Conservation (phyloP, 2,797 vertebrate genomes). For the Crossoptilon crossoptilon region DNA sequence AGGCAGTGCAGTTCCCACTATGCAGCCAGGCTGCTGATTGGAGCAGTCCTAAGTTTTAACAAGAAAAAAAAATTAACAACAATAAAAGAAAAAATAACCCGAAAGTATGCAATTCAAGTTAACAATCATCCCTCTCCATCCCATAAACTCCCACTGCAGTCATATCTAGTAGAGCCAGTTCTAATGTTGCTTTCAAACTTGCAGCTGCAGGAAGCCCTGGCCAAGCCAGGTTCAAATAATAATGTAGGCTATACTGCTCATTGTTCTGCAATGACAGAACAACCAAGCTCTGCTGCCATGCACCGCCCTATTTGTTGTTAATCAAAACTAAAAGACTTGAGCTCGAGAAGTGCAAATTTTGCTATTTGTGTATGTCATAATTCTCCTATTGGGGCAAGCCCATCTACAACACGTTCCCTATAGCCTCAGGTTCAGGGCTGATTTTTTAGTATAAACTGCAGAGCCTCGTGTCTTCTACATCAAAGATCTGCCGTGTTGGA, state of each 20-base stretch:
- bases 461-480: neutral
- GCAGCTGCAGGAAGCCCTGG: conserved; percentile 18
- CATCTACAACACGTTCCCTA: neutral
- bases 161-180: neutral
- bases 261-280: neutral
- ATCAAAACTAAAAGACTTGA: neutral
- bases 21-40: neutral
- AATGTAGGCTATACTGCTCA: neutral
- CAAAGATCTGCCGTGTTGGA: neutral
- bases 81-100: conserved; percentile 5
- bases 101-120: conserved; percentile 5
- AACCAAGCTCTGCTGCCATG: neutral
- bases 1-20: neutral
- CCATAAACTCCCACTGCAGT: conserved; percentile 17
- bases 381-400: neutral
- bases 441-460: neutral
- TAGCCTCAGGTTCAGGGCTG: neutral
- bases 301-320: neutral
- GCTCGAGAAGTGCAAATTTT: neutral
- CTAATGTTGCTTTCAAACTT: neutral
- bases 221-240: conserved; percentile 29
- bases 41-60: neutral
- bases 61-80: conserved; percentile 5
- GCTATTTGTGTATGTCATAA: neutral
- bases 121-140: neutral